A percentile compares a stretch with the other conserved stretches of the same genome.
These are phyloP conservation scores for Rugalucina vietnamica DNA, from an alignment of 2,888 invertebrate species.

Conservation along the genomic window DNA sequence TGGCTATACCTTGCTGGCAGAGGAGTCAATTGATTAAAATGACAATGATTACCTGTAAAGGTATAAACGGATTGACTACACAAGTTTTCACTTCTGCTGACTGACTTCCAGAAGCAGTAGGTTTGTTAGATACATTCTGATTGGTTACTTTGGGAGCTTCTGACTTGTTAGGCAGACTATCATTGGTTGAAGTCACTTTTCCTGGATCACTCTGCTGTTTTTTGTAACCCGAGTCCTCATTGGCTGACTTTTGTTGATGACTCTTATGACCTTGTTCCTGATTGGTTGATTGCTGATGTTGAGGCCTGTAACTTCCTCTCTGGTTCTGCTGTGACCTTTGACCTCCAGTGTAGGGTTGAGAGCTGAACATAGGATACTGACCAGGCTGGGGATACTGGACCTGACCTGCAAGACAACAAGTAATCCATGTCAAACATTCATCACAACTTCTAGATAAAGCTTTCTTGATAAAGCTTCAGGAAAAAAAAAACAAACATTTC, in stretches of 20 bases:
- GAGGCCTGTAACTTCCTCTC: slow-evolving; percentile 26
- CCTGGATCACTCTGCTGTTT: neutral
- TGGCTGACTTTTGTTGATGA: slow-evolving; percentile 14
- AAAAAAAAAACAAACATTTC: too few species aligned
- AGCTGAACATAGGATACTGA: slow-evolving; percentile 24
- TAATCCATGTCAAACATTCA: neutral
- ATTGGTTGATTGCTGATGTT: slow-evolving; percentile 34
- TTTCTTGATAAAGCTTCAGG: too few species aligned
- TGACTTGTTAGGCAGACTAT: neutral
- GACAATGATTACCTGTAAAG: slow-evolving; percentile 69
- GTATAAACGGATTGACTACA: slow-evolving; percentile 68
- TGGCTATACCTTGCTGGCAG: too few species aligned
- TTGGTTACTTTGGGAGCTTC: slow-evolving; percentile 35
- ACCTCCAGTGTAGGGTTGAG: slow-evolving; percentile 34
- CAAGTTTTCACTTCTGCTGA: slow-evolving; percentile 46
- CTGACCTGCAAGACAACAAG: slow-evolving; percentile 2
- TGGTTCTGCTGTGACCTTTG: slow-evolving; percentile 35
- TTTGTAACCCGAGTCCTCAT: slow-evolving; percentile 23
- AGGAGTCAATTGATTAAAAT: too few species aligned
- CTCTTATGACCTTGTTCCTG: slow-evolving; percentile 22
- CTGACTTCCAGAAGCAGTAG: slow-evolving; percentile 19
- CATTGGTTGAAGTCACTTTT: slow-evolving; percentile 3
- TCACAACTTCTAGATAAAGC: too few species aligned
- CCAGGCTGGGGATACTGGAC: slow-evolving; percentile 19
- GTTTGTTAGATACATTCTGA: slow-evolving; percentile 39